phyloP scores from a whole-genome alignment of 2,113 vertebrate species.

The Lepus timidus region DNA sequence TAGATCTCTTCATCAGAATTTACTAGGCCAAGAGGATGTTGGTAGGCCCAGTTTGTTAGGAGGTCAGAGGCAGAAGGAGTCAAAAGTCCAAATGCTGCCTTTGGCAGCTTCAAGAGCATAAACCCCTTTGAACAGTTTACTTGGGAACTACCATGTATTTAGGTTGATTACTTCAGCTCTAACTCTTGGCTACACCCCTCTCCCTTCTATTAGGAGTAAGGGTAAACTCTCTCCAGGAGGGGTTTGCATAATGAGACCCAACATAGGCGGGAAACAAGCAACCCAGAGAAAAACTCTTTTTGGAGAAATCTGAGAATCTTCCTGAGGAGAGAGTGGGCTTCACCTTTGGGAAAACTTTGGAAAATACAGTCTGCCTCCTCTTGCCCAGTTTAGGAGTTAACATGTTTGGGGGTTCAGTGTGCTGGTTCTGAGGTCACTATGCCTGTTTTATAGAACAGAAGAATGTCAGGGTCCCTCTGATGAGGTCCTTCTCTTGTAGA shows the following conservation, averaged over 20 bases:
- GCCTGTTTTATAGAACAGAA: neutral
- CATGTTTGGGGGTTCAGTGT: neutral
- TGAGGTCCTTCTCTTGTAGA: neutral
- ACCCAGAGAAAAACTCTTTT: slow-evolving; percentile 4
- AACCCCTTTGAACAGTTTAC: neutral
- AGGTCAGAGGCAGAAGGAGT: neutral
- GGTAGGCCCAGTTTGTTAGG: neutral
- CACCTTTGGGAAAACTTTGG: neutral
- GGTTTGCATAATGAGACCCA: neutral
- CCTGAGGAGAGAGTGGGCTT: neutral
- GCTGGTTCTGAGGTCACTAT: neutral
- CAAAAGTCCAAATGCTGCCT: neutral
- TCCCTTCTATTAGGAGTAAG: neutral
- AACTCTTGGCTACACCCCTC: neutral
- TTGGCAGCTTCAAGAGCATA: neutral
- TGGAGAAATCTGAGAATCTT: neutral
- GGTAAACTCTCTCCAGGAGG: neutral
- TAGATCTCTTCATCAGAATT: slow-evolving; percentile 16
- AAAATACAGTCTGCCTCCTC: neutral
- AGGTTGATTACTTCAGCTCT: neutral
- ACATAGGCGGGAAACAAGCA: neutral
- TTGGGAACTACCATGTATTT: neutral
- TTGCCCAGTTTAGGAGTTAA: no score
- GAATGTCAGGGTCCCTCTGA: neutral
- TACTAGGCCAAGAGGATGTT: neutral